Percentiles rank a stretch among this genome's conserved stretches.
Evolutionary conservation across 2,888 invertebrate species (phyloP).

Genomic region (Pristionchus fissidentatus): DNA sequence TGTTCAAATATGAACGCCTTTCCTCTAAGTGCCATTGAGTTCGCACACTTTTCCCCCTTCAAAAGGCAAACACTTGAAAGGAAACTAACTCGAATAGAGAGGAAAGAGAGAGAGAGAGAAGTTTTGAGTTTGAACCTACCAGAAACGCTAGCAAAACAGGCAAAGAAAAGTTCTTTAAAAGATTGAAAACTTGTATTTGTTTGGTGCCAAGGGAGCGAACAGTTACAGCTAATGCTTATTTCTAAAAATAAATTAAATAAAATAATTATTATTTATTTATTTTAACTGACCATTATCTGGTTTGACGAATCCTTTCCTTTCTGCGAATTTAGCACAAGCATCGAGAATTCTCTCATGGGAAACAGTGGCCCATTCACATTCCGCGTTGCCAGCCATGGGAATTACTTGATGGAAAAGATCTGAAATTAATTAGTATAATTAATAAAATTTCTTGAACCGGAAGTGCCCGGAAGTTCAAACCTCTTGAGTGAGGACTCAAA

Average conservation of each 20-base stretch:
- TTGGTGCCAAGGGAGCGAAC: too few species aligned
- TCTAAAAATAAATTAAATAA: neutral
- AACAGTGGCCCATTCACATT: slow-evolving; percentile 67
- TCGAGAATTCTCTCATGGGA: slow-evolving; percentile 55
- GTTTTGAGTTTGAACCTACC: too few species aligned
- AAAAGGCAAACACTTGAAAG: too few species aligned
- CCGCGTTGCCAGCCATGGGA: slow-evolving; percentile 68
- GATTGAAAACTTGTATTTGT: too few species aligned
- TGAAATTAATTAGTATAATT: slow-evolving; percentile 47
- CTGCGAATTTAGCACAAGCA: slow-evolving; percentile 60
- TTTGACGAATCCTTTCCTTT: slow-evolving; percentile 57
- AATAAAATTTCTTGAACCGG: neutral
- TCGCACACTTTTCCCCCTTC: too few species aligned
- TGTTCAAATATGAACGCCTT: neutral
- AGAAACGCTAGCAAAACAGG: too few species aligned
- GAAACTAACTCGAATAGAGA: too few species aligned
- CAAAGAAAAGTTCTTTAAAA: neutral
- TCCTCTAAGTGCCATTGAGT: slow-evolving; percentile 17
- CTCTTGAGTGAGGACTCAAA: slow-evolving; percentile 65
- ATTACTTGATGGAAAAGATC: slow-evolving; percentile 69
- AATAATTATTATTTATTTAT: neutral
- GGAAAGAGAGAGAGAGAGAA: too few species aligned
- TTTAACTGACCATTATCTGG: slow-evolving; percentile 40
- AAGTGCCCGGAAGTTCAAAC: slow-evolving; percentile 49
- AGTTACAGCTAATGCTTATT: neutral